These are phyloP conservation scores for Trichopria drosophilae DNA, from an alignment of 2,888 invertebrate genomes.

Conservation along the genomic window DNA sequence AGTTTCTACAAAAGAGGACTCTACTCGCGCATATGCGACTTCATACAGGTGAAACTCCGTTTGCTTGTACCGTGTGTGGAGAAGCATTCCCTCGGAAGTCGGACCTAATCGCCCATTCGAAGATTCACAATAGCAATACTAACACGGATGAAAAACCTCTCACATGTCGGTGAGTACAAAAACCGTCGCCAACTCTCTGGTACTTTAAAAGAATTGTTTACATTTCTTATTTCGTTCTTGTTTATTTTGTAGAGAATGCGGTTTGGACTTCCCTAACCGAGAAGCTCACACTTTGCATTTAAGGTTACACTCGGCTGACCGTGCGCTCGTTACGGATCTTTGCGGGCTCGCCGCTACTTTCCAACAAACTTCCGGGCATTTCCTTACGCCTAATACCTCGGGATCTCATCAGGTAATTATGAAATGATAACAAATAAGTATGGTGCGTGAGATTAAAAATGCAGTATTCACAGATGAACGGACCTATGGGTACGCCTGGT, in stretches of 20 bases:
- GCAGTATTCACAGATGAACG: constrained; percentile 52
- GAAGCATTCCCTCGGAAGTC: constrained; percentile 75
- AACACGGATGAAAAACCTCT: constrained; percentile 56
- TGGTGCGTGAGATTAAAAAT: constrained; percentile 30
- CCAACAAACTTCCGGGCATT: constrained; percentile 68
- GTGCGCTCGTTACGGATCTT: constrained; percentile 78
- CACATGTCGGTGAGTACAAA: constrained; percentile 58
- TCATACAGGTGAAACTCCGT: constrained; percentile 75
- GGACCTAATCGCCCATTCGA: constrained; percentile 69
- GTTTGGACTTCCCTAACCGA: constrained; percentile 68
- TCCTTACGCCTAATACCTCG: constrained; percentile 57
- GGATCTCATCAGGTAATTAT: constrained; percentile 53
- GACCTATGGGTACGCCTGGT: constrained; percentile 52
- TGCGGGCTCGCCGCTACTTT: constrained; percentile 79
- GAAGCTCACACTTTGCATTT: constrained; percentile 79
- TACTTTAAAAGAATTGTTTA: neutral
- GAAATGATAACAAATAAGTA: neutral
- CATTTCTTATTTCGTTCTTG: constrained; percentile 1
- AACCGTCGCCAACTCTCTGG: too few species aligned
- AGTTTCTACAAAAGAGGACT: constrained; percentile 82
- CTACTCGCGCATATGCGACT: constrained; percentile 79
- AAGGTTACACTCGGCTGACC: constrained; percentile 78
- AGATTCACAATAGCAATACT: constrained; percentile 59
- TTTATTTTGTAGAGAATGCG: constrained; percentile 62
- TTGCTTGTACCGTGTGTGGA: constrained; percentile 75